Evolutionary conservation across 2,888 invertebrate species (phyloP).

Genomic region (Hydriomena furcata): DNA sequence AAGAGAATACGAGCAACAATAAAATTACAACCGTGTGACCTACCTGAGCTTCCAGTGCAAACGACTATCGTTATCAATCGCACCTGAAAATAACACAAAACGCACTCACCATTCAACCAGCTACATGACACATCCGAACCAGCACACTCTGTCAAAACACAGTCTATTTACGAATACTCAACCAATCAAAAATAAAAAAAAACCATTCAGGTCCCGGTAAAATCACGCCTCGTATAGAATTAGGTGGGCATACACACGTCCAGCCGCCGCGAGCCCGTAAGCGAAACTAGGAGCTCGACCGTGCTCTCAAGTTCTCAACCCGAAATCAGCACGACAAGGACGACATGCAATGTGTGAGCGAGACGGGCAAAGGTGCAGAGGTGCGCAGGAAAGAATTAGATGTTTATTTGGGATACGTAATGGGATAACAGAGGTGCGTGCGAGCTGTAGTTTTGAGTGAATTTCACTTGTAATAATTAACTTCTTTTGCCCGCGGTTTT

Average conservation of each 20-base stretch:
- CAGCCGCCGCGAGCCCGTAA: constrained; percentile 57
- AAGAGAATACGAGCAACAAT: constrained; percentile 29
- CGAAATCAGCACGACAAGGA: constrained; percentile 62
- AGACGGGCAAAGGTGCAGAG: constrained; percentile 68
- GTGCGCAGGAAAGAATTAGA: constrained; percentile 82
- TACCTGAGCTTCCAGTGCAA: constrained; percentile 18
- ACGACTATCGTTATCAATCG: constrained; percentile 44
- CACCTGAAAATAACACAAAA: constrained; percentile 64
- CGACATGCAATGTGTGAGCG: constrained; percentile 43
- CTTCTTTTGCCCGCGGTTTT: no score
- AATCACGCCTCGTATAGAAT: constrained; percentile 57
- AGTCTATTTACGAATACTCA: constrained; percentile 33
- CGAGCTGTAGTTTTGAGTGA: constrained; percentile 52
- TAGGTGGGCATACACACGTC: constrained; percentile 46
- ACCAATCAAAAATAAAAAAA: constrained; percentile 34
- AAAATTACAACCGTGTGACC: constrained; percentile 30
- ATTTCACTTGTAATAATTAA: constrained; percentile 33
- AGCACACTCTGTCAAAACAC: constrained; percentile 55
- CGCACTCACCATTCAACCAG: constrained; percentile 61
- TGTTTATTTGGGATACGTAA: constrained; percentile 79
- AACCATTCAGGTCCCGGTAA: constrained; percentile 68
- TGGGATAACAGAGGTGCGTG: constrained; percentile 70
- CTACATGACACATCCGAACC: constrained; percentile 58
- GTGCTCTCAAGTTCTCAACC: constrained; percentile 56
- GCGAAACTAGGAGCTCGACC: constrained; percentile 68